Evolutionary conservation across 2,888 invertebrate species (phyloP).

Genomic region (Punctoribates punctum): DNA sequence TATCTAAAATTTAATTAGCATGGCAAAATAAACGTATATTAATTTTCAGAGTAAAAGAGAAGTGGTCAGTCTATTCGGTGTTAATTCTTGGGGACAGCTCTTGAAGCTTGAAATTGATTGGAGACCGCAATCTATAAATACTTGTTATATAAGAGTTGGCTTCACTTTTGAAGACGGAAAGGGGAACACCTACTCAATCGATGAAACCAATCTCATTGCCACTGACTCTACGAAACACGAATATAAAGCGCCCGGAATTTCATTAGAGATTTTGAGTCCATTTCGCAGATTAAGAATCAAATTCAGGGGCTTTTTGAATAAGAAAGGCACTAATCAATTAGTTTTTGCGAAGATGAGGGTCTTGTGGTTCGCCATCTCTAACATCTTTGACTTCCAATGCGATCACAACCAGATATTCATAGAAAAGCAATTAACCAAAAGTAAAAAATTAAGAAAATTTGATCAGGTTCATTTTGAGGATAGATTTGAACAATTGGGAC

Average conservation of each 20-base stretch:
- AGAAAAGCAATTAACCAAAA: not conserved
- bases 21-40: too few species aligned
- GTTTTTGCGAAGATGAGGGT: not conserved
- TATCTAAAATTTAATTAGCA: too few species aligned
- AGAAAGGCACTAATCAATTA: not conserved
- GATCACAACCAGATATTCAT: conserved; percentile 6
- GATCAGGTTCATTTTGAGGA: conserved; percentile 11
- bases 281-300: conserved; percentile 32
- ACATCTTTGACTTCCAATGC: conserved; percentile 17
- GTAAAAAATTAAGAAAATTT: too few species aligned
- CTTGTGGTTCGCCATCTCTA: not conserved
- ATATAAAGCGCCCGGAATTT: conserved; percentile 20
- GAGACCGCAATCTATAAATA: not conserved
- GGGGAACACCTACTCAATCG: not conserved
- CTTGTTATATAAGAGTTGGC: not conserved
- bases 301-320: conserved; percentile 23
- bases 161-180: conserved; percentile 25
- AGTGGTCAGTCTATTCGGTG: not conserved
- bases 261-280: conserved; percentile 19
- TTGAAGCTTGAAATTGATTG: conserved; percentile 12
- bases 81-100: conserved; percentile 19
- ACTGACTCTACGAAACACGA: not conserved
- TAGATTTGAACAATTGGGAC: conserved; percentile 21
- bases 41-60: not conserved
- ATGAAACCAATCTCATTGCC: not conserved